phyloP scores from a whole-genome alignment of 2,113 vertebrate species.

The Montifringilla adamsi region DNA sequence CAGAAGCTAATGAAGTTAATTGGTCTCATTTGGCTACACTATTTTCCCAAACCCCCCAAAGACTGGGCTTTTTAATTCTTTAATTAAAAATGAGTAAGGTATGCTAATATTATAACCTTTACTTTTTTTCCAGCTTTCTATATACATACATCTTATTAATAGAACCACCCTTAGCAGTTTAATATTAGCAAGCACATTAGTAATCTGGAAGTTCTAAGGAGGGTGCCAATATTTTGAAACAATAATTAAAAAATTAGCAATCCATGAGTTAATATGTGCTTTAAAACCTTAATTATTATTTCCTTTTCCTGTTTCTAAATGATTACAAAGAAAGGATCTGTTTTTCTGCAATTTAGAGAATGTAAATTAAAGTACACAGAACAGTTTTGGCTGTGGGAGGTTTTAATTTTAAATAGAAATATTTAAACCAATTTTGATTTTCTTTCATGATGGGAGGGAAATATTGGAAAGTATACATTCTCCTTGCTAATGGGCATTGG shows the following conservation, averaged over 20 bases:
- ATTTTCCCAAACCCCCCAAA: constrained; percentile 74
- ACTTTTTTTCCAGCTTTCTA: constrained; percentile 69
- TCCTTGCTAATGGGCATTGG: constrained; percentile 20
- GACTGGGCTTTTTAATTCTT: constrained; percentile 77
- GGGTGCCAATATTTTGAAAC: constrained; percentile 55
- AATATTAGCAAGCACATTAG: constrained; percentile 65
- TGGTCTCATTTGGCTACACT: constrained; percentile 76
- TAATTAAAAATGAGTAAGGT: constrained; percentile 81
- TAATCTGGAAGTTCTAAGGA: constrained; percentile 56
- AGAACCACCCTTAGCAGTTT: constrained; percentile 71
- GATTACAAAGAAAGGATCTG: constrained; percentile 66
- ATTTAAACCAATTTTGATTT: constrained; percentile 60
- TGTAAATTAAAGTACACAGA: constrained; percentile 57
- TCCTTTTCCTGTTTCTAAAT: constrained; percentile 70
- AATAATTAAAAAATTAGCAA: constrained; percentile 68
- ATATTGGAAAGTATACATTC: not conserved
- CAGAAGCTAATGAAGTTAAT: constrained; percentile 79
- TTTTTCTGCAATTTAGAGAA: constrained; percentile 40
- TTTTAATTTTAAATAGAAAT: constrained; percentile 74
- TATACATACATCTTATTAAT: constrained; percentile 73
- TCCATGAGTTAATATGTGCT: constrained; percentile 67
- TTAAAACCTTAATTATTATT: constrained; percentile 68
- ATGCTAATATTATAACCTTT: constrained; percentile 80
- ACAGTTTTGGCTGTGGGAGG: constrained; percentile 52
- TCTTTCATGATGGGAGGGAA: not conserved